Evolutionary conservation across 2,888 invertebrate genomes (phyloP).

Genomic region (Conchocele bisecta): DNA sequence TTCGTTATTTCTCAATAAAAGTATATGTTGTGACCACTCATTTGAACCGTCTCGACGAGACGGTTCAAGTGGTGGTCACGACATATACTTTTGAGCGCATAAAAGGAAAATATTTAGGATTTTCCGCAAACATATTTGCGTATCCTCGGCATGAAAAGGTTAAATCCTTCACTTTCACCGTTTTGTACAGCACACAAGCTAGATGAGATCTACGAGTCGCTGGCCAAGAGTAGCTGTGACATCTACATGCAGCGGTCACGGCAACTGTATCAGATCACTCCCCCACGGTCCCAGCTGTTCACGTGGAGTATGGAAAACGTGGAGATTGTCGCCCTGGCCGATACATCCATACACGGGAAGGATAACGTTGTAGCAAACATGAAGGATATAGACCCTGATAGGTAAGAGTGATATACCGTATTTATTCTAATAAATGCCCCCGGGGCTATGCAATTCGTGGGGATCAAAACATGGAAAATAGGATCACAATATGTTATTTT

Average conservation of each 20-base stretch:
- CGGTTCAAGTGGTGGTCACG: too few species aligned
- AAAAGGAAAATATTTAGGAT: too few species aligned
- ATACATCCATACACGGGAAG: constrained; percentile 92
- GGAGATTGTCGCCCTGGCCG: constrained; percentile 91
- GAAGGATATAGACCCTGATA: constrained; percentile 92
- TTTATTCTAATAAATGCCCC: too few species aligned
- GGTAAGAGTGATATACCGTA: constrained; percentile 84
- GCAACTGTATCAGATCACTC: constrained; percentile 87
- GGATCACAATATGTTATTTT: too few species aligned
- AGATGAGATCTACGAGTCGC: constrained; percentile 93
- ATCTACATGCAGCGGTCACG: constrained; percentile 96
- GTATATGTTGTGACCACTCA: too few species aligned
- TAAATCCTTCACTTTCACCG: neutral
- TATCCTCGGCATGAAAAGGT: too few species aligned
- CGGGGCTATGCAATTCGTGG: too few species aligned
- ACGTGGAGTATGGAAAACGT: constrained; percentile 92
- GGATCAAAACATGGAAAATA: too few species aligned
- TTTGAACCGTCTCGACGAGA: too few species aligned
- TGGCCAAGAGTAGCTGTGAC: constrained; percentile 95
- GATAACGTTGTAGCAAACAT: constrained; percentile 89
- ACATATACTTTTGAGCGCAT: too few species aligned
- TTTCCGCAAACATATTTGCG: too few species aligned
- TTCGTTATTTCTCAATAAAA: too few species aligned
- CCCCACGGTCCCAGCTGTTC: constrained; percentile 89
- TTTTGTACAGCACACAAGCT: constrained; percentile 84